Percentiles rank a stretch among this genome's conserved stretches.
Evolutionary conservation across 2,888 invertebrate species (phyloP).

Genomic region (Pediacus dermestoides): DNA sequence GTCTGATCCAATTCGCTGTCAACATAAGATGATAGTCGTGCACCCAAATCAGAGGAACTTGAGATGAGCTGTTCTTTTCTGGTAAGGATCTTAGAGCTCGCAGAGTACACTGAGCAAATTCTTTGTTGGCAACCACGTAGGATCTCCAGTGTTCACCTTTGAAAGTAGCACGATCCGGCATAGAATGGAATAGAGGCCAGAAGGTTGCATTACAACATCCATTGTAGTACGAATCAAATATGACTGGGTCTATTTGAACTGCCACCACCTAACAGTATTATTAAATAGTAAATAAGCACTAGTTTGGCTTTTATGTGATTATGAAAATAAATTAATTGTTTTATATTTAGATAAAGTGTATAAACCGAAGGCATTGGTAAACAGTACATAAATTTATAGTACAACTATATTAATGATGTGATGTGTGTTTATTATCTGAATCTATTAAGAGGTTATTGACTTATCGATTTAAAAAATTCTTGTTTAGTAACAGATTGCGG

Average conservation of each 20-base stretch:
- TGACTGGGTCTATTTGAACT: conserved; percentile 69
- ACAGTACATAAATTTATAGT: too few species aligned
- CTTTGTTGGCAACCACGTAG: conserved; percentile 73
- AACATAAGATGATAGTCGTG: conserved; percentile 94
- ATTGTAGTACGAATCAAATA: conserved; percentile 86
- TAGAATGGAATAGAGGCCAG: conserved; percentile 90
- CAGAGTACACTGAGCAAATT: conserved; percentile 78
- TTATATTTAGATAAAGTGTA: too few species aligned
- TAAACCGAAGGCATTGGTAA: too few species aligned
- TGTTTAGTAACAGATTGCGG: too few species aligned
- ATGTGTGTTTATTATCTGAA: too few species aligned
- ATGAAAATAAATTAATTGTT: too few species aligned
- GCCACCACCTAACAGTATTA: conserved; percentile 66
- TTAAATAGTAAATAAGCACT: too few species aligned
- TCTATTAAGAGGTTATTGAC: too few species aligned
- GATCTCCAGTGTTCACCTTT: conserved; percentile 79
- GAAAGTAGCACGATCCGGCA: conserved; percentile 85
- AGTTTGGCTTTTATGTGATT: too few species aligned
- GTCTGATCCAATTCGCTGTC: conserved; percentile 86
- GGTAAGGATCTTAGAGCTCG: conserved; percentile 57
- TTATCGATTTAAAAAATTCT: too few species aligned
- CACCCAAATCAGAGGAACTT: conserved; percentile 81
- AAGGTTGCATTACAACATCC: conserved; percentile 90
- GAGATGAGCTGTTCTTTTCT: conserved; percentile 51
- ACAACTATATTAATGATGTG: too few species aligned